phyloP scores from a whole-genome alignment of 1,140 invertebrate genomes.

The Cyphomyrmex costatus region DNA sequence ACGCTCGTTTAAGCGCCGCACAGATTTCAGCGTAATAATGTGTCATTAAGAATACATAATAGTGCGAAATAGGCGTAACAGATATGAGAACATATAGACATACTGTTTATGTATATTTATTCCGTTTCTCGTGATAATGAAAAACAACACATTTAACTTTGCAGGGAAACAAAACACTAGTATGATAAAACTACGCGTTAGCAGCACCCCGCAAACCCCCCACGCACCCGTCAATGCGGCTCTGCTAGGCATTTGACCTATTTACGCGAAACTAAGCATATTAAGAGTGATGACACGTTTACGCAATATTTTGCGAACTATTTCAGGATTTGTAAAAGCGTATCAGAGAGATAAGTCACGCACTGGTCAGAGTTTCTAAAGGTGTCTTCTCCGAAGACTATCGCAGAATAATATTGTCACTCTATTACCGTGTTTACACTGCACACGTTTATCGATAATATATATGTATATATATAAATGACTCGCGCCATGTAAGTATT shows the following conservation, averaged over 20 bases:
- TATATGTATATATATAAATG: too few relatives aligned
- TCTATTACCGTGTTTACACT: background rate
- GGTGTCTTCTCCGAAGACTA: background rate
- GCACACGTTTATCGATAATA: background rate
- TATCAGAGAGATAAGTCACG: conserved; percentile 11
- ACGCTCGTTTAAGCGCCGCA: background rate
- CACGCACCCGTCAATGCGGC: too few relatives aligned
- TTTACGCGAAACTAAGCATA: background rate
- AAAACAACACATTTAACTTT: background rate
- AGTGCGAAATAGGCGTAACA: background rate
- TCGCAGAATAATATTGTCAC: background rate
- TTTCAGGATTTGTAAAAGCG: conserved; percentile 16
- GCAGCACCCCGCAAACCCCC: background rate
- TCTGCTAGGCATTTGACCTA: background rate
- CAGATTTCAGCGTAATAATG: background rate
- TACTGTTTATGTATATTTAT: conserved; percentile 18
- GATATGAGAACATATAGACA: background rate
- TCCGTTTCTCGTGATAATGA: conserved; percentile 27
- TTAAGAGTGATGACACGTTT: background rate
- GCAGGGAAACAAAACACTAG: conserved; percentile 22
- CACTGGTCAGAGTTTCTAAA: background rate
- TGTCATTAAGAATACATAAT: conserved; percentile 20
- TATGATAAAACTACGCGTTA: conserved; percentile 4
- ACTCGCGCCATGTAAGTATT: background rate
- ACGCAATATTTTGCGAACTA: conserved; percentile 26